These are phyloP conservation scores for Rafetus swinhoei DNA, from an alignment of 2,113 vertebrate species.

Conservation along the genomic window DNA sequence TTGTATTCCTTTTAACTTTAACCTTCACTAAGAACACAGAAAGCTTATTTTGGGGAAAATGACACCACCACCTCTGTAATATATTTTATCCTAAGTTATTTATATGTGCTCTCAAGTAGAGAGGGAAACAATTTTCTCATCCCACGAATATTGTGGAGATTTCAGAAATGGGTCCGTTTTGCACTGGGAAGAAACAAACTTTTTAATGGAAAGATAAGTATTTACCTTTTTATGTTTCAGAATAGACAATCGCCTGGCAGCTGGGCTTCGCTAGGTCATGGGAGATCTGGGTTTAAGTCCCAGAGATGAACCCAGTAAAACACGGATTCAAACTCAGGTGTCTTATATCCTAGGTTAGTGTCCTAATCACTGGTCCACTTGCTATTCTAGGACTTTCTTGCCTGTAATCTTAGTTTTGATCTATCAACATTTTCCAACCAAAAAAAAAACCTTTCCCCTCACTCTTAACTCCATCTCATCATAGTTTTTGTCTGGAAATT, in stretches of 20 bases:
- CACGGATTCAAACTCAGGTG: neutral
- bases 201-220: neutral
- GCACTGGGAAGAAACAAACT: neutral
- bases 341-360: neutral
- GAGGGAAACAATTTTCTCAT: neutral
- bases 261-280: neutral
- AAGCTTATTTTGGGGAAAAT: neutral
- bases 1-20: neutral
- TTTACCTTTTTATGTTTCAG: no score
- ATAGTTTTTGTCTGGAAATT: neutral
- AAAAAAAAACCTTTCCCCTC: neutral
- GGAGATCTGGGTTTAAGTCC: neutral
- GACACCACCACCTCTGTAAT: neutral
- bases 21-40: neutral
- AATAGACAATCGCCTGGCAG: neutral
- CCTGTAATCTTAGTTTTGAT: neutral
- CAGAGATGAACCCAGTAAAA: neutral
- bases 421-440: neutral
- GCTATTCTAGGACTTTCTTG: neutral
- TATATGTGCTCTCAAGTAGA: neutral
- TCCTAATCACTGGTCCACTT: neutral
- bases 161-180: neutral
- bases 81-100: neutral
- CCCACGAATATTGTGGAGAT: neutral
- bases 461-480: neutral